Evolutionary conservation across 2,113 vertebrate genomes (phyloP).

Genomic region (Lichenostomus cassidix): DNA sequence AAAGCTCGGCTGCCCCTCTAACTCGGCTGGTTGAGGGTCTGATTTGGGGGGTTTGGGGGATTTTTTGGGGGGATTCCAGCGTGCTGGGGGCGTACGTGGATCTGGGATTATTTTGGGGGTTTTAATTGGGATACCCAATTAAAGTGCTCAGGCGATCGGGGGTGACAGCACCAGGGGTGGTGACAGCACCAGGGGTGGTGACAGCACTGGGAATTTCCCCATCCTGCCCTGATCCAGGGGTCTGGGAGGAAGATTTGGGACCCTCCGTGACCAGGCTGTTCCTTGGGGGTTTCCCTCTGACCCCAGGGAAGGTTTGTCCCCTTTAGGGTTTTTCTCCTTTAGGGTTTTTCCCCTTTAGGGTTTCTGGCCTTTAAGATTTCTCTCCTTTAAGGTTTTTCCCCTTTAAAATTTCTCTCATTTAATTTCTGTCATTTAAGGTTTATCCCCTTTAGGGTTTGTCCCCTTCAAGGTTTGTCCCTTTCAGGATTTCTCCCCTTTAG

Average conservation of each 20-base stretch:
- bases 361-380: no score
- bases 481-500: no score
- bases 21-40: background rate
- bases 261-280: accelerated
- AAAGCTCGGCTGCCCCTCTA: background rate
- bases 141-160: background rate
- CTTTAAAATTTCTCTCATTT: no score
- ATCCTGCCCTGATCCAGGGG: background rate
- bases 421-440: no score
- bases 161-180: background rate
- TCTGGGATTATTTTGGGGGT: background rate
- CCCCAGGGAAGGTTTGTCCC: background rate
- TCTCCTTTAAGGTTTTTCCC: no score
- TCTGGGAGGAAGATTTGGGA: background rate
- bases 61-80: background rate
- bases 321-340: no score
- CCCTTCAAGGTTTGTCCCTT: no score
- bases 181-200: background rate
- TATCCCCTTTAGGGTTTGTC: no score
- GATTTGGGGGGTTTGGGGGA: background rate
- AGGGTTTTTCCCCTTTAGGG: no score
- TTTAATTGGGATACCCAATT: background rate
- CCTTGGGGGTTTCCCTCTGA: background rate
- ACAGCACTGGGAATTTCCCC: background rate
- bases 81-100: background rate